Percentiles rank a stretch among this genome's conserved stretches.
Evolutionary conservation across 2,888 invertebrate genomes (phyloP).

Genomic region (Euproctis similis): DNA sequence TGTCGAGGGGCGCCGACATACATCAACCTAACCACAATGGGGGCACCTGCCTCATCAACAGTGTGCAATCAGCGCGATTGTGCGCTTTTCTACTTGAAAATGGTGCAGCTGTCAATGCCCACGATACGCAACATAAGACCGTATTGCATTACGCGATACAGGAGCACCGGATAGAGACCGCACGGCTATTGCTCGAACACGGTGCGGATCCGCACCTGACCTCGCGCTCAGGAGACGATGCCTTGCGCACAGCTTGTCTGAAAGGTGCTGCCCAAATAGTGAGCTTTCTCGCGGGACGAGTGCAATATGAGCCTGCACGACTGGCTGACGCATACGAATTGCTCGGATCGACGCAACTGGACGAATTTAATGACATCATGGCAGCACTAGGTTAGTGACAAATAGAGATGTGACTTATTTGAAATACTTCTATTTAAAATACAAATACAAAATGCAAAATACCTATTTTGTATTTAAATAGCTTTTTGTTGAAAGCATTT

Average conservation of each 20-base stretch:
- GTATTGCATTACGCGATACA: constrained; percentile 94
- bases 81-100: constrained; percentile 86
- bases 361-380: constrained; percentile 87
- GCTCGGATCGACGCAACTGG: constrained; percentile 89
- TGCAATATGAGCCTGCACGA: constrained; percentile 79
- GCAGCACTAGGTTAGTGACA: no score
- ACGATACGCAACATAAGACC: constrained; percentile 92
- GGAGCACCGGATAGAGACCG: constrained; percentile 86
- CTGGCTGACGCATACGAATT: constrained; percentile 91
- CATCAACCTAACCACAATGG: constrained; percentile 91
- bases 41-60: constrained; percentile 94
- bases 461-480: no score
- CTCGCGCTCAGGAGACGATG: constrained; percentile 91
- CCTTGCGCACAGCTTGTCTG: constrained; percentile 89
- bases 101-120: constrained; percentile 88
- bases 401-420: no score
- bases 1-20: constrained; percentile 88
- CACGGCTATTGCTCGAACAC: constrained; percentile 84
- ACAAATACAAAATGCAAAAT: no score
- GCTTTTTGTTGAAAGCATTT: no score
- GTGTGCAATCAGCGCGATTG: constrained; percentile 89
- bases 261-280: constrained; percentile 80
- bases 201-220: constrained; percentile 86
- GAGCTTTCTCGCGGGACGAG: constrained; percentile 77
- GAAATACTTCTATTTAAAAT: no score